phyloP scores from a whole-genome alignment of 2,113 vertebrate species.

The Odobenus rosmarus region DNA sequence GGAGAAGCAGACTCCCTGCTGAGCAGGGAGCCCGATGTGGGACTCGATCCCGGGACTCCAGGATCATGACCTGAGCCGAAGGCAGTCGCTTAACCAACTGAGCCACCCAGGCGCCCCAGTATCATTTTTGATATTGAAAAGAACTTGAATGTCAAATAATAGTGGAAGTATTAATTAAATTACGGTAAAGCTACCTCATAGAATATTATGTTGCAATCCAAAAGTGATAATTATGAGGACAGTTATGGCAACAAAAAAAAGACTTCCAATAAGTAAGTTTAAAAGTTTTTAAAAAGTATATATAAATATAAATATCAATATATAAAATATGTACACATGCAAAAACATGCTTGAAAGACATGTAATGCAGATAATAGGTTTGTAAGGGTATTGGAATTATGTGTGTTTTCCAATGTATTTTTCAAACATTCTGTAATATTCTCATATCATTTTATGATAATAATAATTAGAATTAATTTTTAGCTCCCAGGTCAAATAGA shows the following conservation, averaged over 20 bases:
- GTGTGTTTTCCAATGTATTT: background rate
- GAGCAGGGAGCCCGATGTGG: background rate
- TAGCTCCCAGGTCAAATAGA: background rate
- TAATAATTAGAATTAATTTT: background rate
- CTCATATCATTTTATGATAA: conserved; percentile 6
- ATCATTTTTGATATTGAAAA: background rate
- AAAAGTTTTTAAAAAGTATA: background rate
- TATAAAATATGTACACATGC: background rate
- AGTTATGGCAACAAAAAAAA: background rate
- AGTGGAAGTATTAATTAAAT: background rate
- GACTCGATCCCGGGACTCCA: background rate
- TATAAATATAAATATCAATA: background rate
- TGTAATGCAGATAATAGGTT: background rate
- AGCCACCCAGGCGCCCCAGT: background rate
- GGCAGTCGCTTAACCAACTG: too few relatives aligned
- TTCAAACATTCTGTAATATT: background rate
- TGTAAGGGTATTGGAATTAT: background rate
- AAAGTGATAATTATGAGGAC: background rate
- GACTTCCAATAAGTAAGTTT: background rate
- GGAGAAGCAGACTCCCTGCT: background rate
- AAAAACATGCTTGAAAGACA: background rate
- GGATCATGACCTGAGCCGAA: background rate
- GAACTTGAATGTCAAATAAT: conserved; percentile 8
- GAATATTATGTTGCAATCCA: background rate
- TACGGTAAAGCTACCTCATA: background rate